phyloP scores from a whole-genome alignment of 1,140 invertebrate species.

The Anthonomus grandis region DNA sequence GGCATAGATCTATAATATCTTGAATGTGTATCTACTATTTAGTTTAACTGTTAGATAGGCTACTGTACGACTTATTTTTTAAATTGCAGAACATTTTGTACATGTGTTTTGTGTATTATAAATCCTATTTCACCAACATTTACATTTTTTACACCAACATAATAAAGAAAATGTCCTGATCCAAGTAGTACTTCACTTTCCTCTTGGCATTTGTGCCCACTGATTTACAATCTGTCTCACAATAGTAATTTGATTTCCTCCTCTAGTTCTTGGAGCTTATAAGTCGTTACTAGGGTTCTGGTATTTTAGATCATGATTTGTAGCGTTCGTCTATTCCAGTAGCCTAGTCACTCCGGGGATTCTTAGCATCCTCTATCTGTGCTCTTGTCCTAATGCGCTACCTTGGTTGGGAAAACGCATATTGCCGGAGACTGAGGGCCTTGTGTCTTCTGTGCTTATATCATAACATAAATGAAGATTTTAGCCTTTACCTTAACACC shows the following conservation, averaged over 20 bases:
- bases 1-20: too few species aligned
- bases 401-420: not conserved
- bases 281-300: not conserved
- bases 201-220: not conserved
- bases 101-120: not conserved
- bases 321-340: not conserved
- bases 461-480: not conserved
- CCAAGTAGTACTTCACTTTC: not conserved
- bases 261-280: slow-evolving; percentile 1
- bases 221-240: not conserved
- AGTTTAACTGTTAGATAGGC: too few species aligned
- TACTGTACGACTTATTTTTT: too few species aligned
- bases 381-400: not conserved
- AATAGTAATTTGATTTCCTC: not conserved
- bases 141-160: not conserved
- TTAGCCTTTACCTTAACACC: not conserved
- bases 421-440: not conserved
- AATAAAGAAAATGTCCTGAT: not conserved
- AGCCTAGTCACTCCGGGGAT: not conserved
- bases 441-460: not conserved
- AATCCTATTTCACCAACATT: not conserved
- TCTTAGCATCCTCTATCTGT: not conserved
- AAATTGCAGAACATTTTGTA: not conserved
- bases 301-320: not conserved
- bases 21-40: too few species aligned